These are phyloP conservation scores for Nixonia krombeini DNA, from an alignment of 1,140 invertebrate species.

Conservation along the genomic window DNA sequence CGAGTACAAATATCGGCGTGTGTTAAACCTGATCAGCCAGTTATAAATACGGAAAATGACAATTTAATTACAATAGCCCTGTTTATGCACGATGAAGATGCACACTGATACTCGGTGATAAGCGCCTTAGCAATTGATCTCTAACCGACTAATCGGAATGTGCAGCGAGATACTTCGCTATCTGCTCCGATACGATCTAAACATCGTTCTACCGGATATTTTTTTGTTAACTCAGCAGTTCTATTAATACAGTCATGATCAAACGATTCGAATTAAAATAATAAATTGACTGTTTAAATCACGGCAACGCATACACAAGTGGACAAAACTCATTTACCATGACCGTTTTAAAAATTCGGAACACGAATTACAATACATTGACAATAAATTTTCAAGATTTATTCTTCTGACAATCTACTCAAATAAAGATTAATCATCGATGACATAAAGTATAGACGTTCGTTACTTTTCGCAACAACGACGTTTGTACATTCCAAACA, in stretches of 20 bases:
- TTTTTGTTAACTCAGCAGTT: constrained; percentile 9
- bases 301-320: too few relatives aligned
- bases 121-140: constrained; percentile 33
- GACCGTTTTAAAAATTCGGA: too few relatives aligned
- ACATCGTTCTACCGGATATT: constrained; percentile 9
- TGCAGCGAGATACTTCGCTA: constrained; percentile 23
- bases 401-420: too few relatives aligned
- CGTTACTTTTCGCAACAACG: too few relatives aligned
- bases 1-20: constrained; percentile 1
- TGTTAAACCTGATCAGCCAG: constrained; percentile 18
- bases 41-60: constrained; percentile 37
- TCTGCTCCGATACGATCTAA: constrained; percentile 31
- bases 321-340: too few relatives aligned
- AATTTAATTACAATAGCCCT: constrained; percentile 39
- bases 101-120: constrained; percentile 24
- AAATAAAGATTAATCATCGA: too few relatives aligned
- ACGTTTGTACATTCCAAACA: too few relatives aligned
- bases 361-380: too few relatives aligned
- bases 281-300: too few relatives aligned
- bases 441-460: too few relatives aligned
- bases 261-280: background rate
- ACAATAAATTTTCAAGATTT: too few relatives aligned
- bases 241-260: constrained; percentile 12
- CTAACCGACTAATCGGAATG: constrained; percentile 33
- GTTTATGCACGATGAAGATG: constrained; percentile 29